phyloP scores from a whole-genome alignment of 1,140 invertebrate species.

The Tyrophagus putrescentiae region DNA sequence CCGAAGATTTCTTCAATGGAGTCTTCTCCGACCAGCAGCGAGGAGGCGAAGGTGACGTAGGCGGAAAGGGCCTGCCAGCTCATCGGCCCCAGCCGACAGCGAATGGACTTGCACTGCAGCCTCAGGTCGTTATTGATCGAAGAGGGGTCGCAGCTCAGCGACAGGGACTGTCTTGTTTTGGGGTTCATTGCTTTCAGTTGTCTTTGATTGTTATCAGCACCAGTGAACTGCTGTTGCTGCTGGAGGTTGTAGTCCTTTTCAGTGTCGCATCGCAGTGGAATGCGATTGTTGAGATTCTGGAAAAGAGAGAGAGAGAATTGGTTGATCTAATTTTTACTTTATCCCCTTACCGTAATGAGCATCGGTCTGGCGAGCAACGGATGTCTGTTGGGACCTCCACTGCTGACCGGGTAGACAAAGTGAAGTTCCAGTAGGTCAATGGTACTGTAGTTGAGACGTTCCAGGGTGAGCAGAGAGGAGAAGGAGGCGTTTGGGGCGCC shows the following conservation, averaged over 20 bases:
- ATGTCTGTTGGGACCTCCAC: not conserved
- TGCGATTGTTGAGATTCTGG: conserved; percentile 6
- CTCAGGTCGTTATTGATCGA: not conserved
- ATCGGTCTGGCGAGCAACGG: not conserved
- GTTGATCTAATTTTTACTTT: not conserved
- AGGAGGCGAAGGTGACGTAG: not conserved
- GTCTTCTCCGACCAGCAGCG: not conserved
- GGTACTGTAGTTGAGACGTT: not conserved
- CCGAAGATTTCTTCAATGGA: not conserved
- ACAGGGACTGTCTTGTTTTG: not conserved
- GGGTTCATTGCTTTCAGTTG: not conserved
- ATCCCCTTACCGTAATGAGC: not conserved
- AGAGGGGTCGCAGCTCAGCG: not conserved
- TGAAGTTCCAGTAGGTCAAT: not conserved
- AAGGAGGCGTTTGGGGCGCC: not conserved
- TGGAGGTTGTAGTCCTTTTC: not conserved
- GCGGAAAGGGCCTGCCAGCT: not conserved
- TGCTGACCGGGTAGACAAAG: not conserved
- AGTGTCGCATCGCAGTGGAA: not conserved
- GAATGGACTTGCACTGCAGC: not conserved
- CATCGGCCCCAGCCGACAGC: not conserved
- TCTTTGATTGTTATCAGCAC: not conserved
- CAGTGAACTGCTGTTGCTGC: not conserved
- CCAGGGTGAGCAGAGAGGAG: not conserved
- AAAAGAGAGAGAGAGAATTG: not conserved